Conservation (phyloP, 2,888 invertebrate species). For the Hirtodrosophila histrioides region DNA sequence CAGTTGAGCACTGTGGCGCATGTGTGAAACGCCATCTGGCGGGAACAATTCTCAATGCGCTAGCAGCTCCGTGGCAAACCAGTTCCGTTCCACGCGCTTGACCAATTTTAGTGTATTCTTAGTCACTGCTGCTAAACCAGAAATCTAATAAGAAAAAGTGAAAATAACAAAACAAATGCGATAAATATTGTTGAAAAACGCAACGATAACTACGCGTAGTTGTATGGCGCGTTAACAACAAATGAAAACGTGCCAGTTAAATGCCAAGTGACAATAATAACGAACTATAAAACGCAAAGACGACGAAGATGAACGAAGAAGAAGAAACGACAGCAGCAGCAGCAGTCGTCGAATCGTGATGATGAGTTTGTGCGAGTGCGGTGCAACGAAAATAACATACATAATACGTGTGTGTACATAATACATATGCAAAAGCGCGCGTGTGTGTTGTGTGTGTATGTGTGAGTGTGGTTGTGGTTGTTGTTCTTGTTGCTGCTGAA, state of each 20-base stretch:
- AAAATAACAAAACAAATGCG: constrained; percentile 78
- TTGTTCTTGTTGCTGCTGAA: constrained; percentile 41
- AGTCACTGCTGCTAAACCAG: constrained; percentile 62
- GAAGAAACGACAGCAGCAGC: constrained; percentile 74
- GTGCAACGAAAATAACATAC: constrained; percentile 77
- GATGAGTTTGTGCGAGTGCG: constrained; percentile 72
- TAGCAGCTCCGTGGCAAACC: constrained; percentile 50
- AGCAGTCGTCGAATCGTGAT: constrained; percentile 66
- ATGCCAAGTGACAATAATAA: constrained; percentile 31
- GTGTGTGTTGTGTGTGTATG: constrained; percentile 31
- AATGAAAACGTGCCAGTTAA: constrained; percentile 35
- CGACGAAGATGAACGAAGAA: constrained; percentile 74
- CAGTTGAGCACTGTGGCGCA: constrained; percentile 19
- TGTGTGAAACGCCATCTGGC: constrained; percentile 41
- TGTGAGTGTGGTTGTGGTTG: constrained; percentile 32
- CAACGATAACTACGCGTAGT: constrained; percentile 49
- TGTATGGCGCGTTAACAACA: constrained; percentile 47
- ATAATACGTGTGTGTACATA: constrained; percentile 67
- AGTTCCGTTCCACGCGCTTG: constrained; percentile 61
- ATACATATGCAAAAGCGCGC: constrained; percentile 50
- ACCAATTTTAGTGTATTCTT: constrained; percentile 63
- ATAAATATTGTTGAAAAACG: constrained; percentile 65
- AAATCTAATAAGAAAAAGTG: constrained; percentile 70
- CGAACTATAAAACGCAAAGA: constrained; percentile 36
- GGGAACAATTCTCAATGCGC: constrained; percentile 17